phyloP scores from a whole-genome alignment of 1,140 invertebrate genomes.

The Drosophila repleta region DNA sequence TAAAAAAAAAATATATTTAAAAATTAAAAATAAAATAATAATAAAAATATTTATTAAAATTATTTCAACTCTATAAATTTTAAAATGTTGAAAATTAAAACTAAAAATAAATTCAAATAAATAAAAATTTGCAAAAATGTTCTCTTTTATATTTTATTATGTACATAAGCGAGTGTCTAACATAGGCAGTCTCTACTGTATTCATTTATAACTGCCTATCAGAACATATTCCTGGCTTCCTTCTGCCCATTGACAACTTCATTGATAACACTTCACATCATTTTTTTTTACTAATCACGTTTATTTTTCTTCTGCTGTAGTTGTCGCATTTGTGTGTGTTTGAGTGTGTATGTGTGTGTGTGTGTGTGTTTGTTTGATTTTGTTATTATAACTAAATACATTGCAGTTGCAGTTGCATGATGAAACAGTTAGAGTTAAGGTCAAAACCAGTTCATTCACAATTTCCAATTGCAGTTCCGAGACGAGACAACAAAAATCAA shows the following conservation, averaged over 20 bases:
- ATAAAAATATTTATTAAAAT: too few relatives aligned
- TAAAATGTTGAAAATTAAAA: too few relatives aligned
- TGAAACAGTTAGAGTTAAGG: constrained; percentile 1
- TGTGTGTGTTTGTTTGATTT: constrained; percentile 54
- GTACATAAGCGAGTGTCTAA: too few relatives aligned
- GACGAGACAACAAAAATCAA: constrained; percentile 37
- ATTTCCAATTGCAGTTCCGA: constrained; percentile 45
- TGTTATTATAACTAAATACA: constrained; percentile 67
- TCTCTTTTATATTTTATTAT: too few relatives aligned
- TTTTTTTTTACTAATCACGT: constrained; percentile 74
- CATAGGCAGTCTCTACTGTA: too few relatives aligned
- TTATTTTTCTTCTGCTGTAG: constrained; percentile 71
- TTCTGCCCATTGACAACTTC: too few relatives aligned
- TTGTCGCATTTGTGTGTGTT: constrained; percentile 59
- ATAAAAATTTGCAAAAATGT: too few relatives aligned
- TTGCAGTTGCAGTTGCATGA: constrained; percentile 52
- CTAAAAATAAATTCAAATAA: too few relatives aligned
- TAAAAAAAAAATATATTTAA: too few relatives aligned
- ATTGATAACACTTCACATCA: constrained; percentile 30
- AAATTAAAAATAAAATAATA: too few relatives aligned
- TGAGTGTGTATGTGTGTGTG: constrained; percentile 49
- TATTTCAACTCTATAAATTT: too few relatives aligned
- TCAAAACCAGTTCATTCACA: constrained; percentile 27
- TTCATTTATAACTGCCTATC: too few relatives aligned
- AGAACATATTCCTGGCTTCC: background rate